Evolutionary conservation across 2,888 invertebrate genomes (phyloP), one percentile per base, ranked within the genome.

Genomic region (Agriotes lineatus): DNA sequence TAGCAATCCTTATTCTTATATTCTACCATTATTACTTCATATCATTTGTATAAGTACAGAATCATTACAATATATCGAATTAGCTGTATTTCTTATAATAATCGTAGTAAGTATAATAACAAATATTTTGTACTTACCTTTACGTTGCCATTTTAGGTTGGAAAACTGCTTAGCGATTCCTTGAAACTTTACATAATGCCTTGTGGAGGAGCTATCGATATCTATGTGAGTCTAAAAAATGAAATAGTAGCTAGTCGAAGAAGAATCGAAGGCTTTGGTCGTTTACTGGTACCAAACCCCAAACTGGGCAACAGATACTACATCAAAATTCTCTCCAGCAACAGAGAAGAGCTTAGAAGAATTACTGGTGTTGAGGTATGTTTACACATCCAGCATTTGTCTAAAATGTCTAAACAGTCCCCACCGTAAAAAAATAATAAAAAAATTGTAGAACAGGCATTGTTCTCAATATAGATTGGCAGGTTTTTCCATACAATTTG

Each of bases 171-270:
- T 5, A 75, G 76, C 9, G 75, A 75, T 54, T 70, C 76, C 6
- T 70, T 83, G 37, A 79, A 82, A 61, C 82, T 88, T 58, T 85
- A 87, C 54, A 80, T 89, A 2, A 82, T 88, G 76, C 88, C 89
- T 0, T 90, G 90, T 73, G 88, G 87, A 1, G 88, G 85, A 75
- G 85, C 81, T 52, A 85, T 88, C 0, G 84, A 86, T 50, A 85
- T 87, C 0, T 84, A 86, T 72, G 80, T 87, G 10, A 79, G 84
- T 10, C 79, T 84, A 14, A 83, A 84, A 64, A 82, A 84, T 2
- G 78, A 81, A 52, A 71, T 81, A 18, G 81, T 87, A 10, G 79
- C 81, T 19, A 75, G 78, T 1, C 81, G 82, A 54, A 79, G 77
- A 18, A 82, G 80, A 42, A 83, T 87, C 50, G 86, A 86, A 72